Evolutionary conservation across 2,797 vertebrate species (phyloP).

Genomic region (Enteromius mattozi): DNA sequence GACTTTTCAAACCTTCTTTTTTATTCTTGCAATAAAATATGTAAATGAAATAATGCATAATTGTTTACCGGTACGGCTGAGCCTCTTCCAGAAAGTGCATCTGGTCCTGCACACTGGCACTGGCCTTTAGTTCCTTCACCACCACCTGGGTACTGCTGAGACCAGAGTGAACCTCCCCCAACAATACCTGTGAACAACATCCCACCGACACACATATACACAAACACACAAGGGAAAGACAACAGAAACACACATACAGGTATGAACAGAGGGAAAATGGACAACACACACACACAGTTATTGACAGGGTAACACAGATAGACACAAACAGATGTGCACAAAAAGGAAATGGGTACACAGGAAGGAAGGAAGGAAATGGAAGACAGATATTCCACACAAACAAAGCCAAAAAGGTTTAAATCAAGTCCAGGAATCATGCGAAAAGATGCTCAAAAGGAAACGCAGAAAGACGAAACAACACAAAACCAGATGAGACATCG

Average conservation of each 20-base stretch:
- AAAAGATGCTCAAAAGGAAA: conserved; percentile 47
- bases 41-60: not conserved
- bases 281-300: conserved; percentile 46
- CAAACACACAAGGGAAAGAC: conserved; percentile 49
- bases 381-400: conserved; percentile 50
- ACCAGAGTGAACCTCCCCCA: conserved; percentile 91
- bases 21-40: not conserved
- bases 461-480: conserved; percentile 44
- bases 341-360: conserved; percentile 33
- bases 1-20: not conserved
- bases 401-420: conserved; percentile 35
- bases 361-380: conserved; percentile 37
- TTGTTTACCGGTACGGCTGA: conserved; percentile 87
- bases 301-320: conserved; percentile 33
- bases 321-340: conserved; percentile 32
- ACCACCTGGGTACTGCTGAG: conserved; percentile 88
- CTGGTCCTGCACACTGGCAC: conserved; percentile 89
- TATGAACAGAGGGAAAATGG: conserved; percentile 42
- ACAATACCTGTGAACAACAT: conserved; percentile 83
- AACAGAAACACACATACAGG: conserved; percentile 49
- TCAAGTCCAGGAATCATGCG: conserved; percentile 44
- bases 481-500: conserved; percentile 17
- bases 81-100: conserved; percentile 93
- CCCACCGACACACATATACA: conserved; percentile 46
- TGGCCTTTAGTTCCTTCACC: conserved; percentile 93